Evolutionary conservation across 2,113 vertebrate genomes (phyloP).

Genomic region (Eulemur macaco): DNA sequence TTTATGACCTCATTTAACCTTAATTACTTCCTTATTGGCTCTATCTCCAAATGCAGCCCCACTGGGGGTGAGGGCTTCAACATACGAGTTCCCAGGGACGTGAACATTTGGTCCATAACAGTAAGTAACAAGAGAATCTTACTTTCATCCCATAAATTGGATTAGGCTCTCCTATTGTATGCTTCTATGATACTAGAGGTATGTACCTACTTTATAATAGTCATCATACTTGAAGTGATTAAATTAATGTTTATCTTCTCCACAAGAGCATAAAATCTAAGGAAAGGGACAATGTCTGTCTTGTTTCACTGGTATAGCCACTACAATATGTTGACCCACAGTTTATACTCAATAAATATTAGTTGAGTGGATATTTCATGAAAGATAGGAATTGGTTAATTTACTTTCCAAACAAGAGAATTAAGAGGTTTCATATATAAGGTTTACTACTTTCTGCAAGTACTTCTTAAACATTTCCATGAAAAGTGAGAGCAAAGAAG

Average conservation of each 20-base stretch:
- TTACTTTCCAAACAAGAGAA: neutral
- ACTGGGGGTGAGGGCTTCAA: neutral
- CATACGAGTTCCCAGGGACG: neutral
- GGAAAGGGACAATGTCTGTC: neutral
- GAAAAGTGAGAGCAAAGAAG: neutral
- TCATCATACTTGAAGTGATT: neutral
- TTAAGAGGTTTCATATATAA: neutral
- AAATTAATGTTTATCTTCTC: neutral
- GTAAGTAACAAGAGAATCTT: neutral
- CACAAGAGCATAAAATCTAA: neutral
- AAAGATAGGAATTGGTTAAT: neutral
- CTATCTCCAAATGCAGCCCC: neutral
- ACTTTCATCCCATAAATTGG: neutral
- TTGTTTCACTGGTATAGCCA: neutral
- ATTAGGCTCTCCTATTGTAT: neutral
- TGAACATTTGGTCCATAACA: neutral
- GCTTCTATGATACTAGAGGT: neutral
- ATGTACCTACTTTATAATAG: neutral
- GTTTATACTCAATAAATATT: slow-evolving; percentile 21
- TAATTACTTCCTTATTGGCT: neutral
- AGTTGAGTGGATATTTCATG: neutral
- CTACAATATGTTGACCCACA: neutral
- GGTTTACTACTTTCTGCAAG: neutral
- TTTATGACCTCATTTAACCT: neutral
- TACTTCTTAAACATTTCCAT: neutral